Conservation (phyloP, 1,140 invertebrate species). For the Drosophila subobscura region DNA sequence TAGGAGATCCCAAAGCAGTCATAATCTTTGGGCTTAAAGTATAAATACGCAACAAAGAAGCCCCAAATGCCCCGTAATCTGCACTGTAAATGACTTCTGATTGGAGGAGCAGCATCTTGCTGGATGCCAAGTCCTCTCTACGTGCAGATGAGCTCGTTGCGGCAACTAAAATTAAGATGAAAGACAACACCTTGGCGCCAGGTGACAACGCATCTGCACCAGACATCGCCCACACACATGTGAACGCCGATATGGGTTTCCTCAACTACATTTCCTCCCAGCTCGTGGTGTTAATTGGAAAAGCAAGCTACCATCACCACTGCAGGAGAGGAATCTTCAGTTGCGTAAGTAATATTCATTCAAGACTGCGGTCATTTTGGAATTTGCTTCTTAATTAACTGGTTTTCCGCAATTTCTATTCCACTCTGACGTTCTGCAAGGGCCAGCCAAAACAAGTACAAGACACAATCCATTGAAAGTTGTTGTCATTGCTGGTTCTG, state of each 20-base stretch:
- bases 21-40: constrained; percentile 23
- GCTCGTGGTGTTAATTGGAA: no score
- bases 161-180: constrained; percentile 49
- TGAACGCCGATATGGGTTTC: background rate
- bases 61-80: constrained; percentile 39
- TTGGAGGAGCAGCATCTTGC: constrained; percentile 51
- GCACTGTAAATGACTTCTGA: constrained; percentile 60
- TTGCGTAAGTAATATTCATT: no score
- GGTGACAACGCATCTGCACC: constrained; percentile 16
- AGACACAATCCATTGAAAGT: no score
- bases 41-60: constrained; percentile 12
- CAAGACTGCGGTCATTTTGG: no score
- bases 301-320: no score
- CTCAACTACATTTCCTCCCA: no score
- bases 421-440: no score
- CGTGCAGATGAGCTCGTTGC: constrained; percentile 42
- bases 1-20: constrained; percentile 32
- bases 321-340: no score
- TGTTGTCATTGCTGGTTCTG: no score
- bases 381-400: no score
- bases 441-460: no score
- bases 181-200: constrained; percentile 51
- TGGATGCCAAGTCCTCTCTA: constrained; percentile 37
- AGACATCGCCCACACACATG: background rate
- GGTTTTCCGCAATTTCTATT: no score